Evolutionary conservation across 2,888 invertebrate genomes (phyloP).

Genomic region (Cantharis lateralis): DNA sequence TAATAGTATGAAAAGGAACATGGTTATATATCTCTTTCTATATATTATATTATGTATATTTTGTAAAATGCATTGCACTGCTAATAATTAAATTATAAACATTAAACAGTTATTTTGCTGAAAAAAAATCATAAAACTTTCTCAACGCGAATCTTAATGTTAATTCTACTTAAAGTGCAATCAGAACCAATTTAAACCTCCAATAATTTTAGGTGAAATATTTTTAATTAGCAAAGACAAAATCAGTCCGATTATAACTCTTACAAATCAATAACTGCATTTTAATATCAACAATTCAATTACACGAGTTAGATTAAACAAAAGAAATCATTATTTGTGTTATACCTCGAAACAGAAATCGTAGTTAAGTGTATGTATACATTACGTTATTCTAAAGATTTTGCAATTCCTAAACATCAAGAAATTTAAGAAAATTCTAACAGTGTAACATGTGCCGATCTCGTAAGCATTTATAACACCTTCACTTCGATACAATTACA

Average conservation of each 20-base stretch:
- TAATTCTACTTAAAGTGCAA: not conserved
- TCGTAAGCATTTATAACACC: slow-evolving; percentile 22
- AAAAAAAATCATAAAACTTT: not conserved
- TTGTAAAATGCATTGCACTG: slow-evolving; percentile 25
- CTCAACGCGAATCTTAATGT: not conserved
- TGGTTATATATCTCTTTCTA: slow-evolving; percentile 12
- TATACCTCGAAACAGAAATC: slow-evolving; percentile 6
- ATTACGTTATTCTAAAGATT: slow-evolving; percentile 21
- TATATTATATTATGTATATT: slow-evolving; percentile 11
- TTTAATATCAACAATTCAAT: not conserved
- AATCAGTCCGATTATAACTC: not conserved
- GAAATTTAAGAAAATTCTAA: slow-evolving; percentile 22
- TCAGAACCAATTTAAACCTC: not conserved
- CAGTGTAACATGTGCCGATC: slow-evolving; percentile 26
- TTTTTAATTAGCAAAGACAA: not conserved
- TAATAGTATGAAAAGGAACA: slow-evolving; percentile 29
- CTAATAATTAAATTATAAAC: slow-evolving; percentile 13
- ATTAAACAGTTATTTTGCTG: not conserved
- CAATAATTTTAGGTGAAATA: not conserved
- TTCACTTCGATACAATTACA: slow-evolving; percentile 8
- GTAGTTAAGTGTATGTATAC: slow-evolving; percentile 26
- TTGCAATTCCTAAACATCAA: slow-evolving; percentile 26
- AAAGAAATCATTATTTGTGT: not conserved
- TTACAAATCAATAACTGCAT: not conserved
- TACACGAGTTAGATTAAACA: not conserved